Conservation (phyloP, 2,888 invertebrate genomes). For the Xanthia icteritia region DNA sequence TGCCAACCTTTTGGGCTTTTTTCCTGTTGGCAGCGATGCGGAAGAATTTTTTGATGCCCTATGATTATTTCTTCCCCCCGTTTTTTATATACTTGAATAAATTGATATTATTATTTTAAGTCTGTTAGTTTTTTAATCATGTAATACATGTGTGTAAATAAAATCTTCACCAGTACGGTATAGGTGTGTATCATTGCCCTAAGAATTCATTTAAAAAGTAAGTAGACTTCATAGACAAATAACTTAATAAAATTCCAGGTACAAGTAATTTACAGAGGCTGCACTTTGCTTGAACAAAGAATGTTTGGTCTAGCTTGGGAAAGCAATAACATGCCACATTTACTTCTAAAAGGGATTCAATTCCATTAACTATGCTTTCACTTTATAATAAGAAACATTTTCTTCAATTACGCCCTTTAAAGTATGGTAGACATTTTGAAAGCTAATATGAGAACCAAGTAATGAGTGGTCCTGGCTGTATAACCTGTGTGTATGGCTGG, state of each 20-base stretch:
- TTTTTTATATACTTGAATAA: no score
- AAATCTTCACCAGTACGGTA: no score
- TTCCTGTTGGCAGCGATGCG: no score
- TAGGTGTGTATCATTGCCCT: neutral
- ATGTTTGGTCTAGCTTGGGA: neutral
- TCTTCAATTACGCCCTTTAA: neutral
- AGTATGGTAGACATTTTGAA: neutral
- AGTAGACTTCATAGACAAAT: no score
- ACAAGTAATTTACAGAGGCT: neutral
- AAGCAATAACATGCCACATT: slow-evolving; percentile 9
- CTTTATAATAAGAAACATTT: neutral
- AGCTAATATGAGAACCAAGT: neutral
- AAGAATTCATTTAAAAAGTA: neutral
- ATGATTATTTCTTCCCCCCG: no score
- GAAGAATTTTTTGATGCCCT: no score
- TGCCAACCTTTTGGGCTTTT: no score
- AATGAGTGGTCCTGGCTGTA: no score
- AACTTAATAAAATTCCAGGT: slow-evolving; percentile 25
- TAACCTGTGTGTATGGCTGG: no score
- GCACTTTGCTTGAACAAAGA: slow-evolving; percentile 14
- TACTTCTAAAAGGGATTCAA: slow-evolving; percentile 17
- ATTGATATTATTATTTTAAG: no score
- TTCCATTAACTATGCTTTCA: neutral
- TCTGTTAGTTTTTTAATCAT: no score
- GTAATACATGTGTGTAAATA: no score